These are phyloP conservation scores for Pollicipes pollicipes DNA, from an alignment of 1,140 invertebrate genomes.

Conservation along the genomic window DNA sequence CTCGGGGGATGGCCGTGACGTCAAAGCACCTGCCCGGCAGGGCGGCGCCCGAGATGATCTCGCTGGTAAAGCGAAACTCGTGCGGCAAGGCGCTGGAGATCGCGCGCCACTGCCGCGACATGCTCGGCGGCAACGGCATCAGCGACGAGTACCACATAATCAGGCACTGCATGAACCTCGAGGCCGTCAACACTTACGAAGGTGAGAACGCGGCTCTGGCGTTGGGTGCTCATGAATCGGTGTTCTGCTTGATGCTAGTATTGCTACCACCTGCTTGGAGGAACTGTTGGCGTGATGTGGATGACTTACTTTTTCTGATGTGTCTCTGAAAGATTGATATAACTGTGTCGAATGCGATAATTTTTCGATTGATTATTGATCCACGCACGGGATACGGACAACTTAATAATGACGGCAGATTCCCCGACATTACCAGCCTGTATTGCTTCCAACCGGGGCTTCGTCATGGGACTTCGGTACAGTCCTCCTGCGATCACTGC, in stretches of 20 bases:
- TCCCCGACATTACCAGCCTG: no score
- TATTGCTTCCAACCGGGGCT: no score
- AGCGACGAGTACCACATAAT: conserved; percentile 93
- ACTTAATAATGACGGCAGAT: no score
- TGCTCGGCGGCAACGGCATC: conserved; percentile 91
- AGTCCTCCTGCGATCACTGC: no score
- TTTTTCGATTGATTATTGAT: no score
- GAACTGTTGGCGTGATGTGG: conserved; percentile 5
- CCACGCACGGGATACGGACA: no score
- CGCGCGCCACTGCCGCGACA: conserved; percentile 72
- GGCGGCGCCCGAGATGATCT: conserved; percentile 85
- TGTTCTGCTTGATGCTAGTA: background rate
- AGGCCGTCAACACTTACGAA: conserved; percentile 98
- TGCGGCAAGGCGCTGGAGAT: conserved; percentile 89
- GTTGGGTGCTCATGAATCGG: background rate
- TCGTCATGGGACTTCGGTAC: no score
- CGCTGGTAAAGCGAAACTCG: conserved; percentile 87
- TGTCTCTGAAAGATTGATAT: no score
- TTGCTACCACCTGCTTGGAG: background rate
- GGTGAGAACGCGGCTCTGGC: conserved; percentile 33
- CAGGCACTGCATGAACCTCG: conserved; percentile 90
- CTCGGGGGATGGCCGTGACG: no score
- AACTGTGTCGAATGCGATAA: no score
- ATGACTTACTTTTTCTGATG: conserved; percentile 20
- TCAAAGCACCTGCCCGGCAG: conserved; percentile 25